Base-by-base conservation (phyloP, 2,113 vertebrate species). In the Campylorhamphus procurvoides region DNA sequence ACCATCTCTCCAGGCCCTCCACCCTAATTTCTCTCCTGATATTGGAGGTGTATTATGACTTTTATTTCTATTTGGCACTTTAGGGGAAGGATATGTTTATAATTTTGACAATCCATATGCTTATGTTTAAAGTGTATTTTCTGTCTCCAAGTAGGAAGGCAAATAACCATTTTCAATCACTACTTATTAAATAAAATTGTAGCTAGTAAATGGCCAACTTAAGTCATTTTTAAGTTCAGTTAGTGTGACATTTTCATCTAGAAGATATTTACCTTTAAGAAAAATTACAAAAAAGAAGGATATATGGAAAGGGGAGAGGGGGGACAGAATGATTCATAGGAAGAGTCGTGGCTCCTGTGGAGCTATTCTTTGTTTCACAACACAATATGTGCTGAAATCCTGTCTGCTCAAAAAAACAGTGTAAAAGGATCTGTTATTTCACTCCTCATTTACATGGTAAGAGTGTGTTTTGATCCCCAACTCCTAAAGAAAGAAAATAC, bases 151-250 rank as follows among this genome's bases (percentile, higher is more conserved):
- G 63, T 55, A 76, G 86, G 73, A 92, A 92, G 39, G 49, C 44
- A 96, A 97, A 94, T 87, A 96, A 92, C 93, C 3, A 23, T 93
- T 93, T 93, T 84, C 72, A 94, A 62, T 86, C 20, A 10, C 53
- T 69, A 77, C 39, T 96, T 94, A 94, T 92, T 89, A 94, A 95
- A 81, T 91, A 91, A 90, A 96, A 96, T 94, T 89, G 82, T 62
- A 91, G 87, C 71, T 91, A 93, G 58, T 72, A 95, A 89, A 59
- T 49, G 89, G 53, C 37, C 25, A 76, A 53, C 76, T 96, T 91
- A 15, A 95, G 69, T 25, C 76, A 72, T 76, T 94, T 93, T 83
- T 53, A 87, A 84, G 73, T 73, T 75, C 91, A 87, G 44, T 75
- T 82, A 63, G 67, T 40, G 82, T 49, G 23, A 11, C 40, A 66